phyloP scores from a whole-genome alignment of 1,140 invertebrate genomes.

The roundworm (Caenorhabditis elegans) region DNA sequence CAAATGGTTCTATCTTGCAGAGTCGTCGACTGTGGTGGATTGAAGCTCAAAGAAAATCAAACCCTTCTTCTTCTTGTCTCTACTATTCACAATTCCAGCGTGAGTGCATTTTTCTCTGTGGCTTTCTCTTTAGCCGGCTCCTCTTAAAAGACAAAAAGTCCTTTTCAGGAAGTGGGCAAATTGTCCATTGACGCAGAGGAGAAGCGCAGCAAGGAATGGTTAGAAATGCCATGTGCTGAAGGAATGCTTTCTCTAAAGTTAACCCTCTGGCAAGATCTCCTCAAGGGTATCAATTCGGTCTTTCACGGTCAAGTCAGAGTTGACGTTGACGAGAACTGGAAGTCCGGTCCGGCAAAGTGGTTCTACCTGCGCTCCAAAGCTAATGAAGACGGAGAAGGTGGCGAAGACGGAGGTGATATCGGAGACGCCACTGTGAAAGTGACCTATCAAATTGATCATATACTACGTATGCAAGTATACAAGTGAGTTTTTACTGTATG shows the following conservation, averaged over 20 bases:
- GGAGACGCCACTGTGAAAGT: background rate
- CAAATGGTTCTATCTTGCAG: conserved; percentile 32
- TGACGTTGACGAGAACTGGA: conserved; percentile 39
- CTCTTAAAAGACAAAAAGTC: background rate
- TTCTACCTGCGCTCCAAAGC: conserved; percentile 28
- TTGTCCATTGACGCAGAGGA: conserved; percentile 16
- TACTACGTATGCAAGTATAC: conserved; percentile 37
- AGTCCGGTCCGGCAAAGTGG: conserved; percentile 37
- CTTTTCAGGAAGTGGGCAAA: conserved; percentile 29
- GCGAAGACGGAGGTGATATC: background rate
- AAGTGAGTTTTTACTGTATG: conserved; percentile 25
- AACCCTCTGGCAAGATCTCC: conserved; percentile 50
- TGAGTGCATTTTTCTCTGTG: background rate
- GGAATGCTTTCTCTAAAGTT: conserved; percentile 35
- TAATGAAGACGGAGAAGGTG: conserved; percentile 8
- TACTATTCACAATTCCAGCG: background rate
- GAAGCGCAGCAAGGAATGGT: conserved; percentile 35
- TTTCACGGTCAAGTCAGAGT: conserved; percentile 50
- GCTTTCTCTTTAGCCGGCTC: background rate
- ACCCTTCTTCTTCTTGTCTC: background rate
- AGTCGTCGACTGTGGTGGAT: conserved; percentile 37
- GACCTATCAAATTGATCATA: conserved; percentile 46
- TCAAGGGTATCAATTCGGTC: conserved; percentile 48
- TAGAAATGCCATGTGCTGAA: conserved; percentile 35
- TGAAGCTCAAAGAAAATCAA: conserved; percentile 16